These are phyloP conservation scores for Lacerta agilis DNA, from an alignment of 2,797 vertebrate genomes.

Conservation along the genomic window DNA sequence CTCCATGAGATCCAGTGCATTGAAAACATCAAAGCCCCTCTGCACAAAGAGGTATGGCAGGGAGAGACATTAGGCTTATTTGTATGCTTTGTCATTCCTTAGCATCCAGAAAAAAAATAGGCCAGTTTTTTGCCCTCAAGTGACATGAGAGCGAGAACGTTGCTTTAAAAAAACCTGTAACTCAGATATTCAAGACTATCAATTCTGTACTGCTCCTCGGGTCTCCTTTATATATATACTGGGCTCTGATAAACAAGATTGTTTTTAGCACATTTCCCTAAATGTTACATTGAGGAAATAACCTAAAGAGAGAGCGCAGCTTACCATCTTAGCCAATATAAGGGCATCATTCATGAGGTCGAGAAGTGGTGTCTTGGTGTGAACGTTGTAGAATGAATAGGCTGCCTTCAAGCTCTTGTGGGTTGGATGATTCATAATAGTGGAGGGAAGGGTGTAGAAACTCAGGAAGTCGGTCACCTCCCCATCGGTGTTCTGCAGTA, in stretches of 20 bases:
- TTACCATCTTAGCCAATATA: conserved; percentile 94
- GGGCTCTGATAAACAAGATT: not conserved
- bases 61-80: not conserved
- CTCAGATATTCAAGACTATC: not conserved
- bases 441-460: conserved; percentile 97
- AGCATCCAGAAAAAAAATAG: not conserved
- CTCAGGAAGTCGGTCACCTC: conserved; percentile 96
- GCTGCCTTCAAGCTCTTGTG: conserved; percentile 98
- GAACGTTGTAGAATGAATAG: conserved; percentile 98
- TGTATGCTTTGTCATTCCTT: not conserved
- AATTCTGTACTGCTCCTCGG: not conserved
- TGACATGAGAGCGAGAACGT: not conserved
- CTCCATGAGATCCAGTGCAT: conserved; percentile 99
- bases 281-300: not conserved
- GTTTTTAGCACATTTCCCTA: too few relatives aligned
- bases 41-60: conserved; percentile 60
- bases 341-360: conserved; percentile 98
- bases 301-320: not conserved
- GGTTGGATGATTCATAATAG: conserved; percentile 97
- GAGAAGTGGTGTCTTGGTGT: conserved; percentile 91
- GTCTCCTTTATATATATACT: not conserved
- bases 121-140: not conserved
- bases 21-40: conserved; percentile 99
- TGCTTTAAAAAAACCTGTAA: not conserved
- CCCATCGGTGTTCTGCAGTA: conserved; percentile 81